Percentiles rank a stretch among this genome's conserved stretches.
Conservation (phyloP, 2,888 invertebrate genomes). For the Amblyteles armatorius region DNA sequence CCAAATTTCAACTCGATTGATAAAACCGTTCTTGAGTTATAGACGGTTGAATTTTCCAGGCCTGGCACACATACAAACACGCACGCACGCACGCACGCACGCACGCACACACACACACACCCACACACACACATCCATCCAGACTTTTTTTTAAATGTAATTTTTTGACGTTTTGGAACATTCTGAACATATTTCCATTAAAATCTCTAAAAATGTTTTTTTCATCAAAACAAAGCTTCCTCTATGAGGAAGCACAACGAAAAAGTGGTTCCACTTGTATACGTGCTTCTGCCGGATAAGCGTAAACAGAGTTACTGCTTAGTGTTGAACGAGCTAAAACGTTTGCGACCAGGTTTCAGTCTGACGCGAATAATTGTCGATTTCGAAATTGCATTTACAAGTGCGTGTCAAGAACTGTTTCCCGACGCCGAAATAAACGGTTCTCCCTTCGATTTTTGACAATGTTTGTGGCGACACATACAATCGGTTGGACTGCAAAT, state of each 20-base stretch:
- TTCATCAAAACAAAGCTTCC: too few species aligned
- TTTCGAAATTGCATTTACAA: slow-evolving; percentile 31
- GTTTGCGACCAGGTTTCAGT: slow-evolving; percentile 13
- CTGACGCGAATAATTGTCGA: slow-evolving; percentile 20
- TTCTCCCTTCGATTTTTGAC: slow-evolving; percentile 43
- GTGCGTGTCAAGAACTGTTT: neutral
- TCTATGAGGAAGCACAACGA: neutral
- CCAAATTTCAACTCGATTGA: too few species aligned
- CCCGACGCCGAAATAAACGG: neutral
- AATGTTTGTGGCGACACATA: slow-evolving; percentile 5
- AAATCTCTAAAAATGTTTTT: too few species aligned
- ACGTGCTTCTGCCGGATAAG: neutral
- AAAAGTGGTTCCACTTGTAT: neutral
- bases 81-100: too few species aligned
- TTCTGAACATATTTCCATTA: too few species aligned
- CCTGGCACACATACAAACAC: too few species aligned
- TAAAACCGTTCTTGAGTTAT: too few species aligned
- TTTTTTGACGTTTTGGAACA: too few species aligned
- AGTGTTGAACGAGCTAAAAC: slow-evolving; percentile 11
- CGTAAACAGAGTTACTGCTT: neutral
- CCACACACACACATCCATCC: too few species aligned
- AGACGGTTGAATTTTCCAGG: too few species aligned
- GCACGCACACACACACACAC: too few species aligned
- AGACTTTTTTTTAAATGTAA: too few species aligned
- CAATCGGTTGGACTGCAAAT: slow-evolving; percentile 17